phyloP scores from a whole-genome alignment of 2,888 invertebrate genomes.

The Phyllotreta cruciferae region DNA sequence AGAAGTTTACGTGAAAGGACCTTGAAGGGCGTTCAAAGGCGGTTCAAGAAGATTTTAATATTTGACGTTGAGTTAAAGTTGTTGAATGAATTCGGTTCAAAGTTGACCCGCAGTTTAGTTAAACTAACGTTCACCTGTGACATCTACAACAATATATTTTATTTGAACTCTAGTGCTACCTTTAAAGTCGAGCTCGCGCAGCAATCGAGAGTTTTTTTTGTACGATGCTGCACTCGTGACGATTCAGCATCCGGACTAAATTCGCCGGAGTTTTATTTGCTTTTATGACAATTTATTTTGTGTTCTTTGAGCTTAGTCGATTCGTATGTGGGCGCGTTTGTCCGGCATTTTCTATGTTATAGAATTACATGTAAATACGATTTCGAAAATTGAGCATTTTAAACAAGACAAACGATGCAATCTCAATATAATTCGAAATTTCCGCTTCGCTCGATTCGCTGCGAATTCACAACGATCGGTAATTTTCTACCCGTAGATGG shows the following conservation, averaged over 20 bases:
- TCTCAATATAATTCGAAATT: conserved; percentile 10
- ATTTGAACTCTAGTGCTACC: too few relatives aligned
- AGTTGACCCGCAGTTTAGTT: too few relatives aligned
- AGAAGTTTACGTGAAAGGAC: too few relatives aligned
- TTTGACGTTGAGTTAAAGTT: too few relatives aligned
- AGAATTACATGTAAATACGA: conserved; percentile 53
- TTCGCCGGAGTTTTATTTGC: conserved; percentile 45
- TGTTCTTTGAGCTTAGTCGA: conserved; percentile 53
- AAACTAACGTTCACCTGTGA: too few relatives aligned
- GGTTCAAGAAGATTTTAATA: too few relatives aligned
- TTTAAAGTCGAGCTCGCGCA: too few relatives aligned
- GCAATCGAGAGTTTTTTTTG: too few relatives aligned
- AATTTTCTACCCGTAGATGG: too few relatives aligned
- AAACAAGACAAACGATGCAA: conserved; percentile 40
- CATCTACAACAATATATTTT: too few relatives aligned
- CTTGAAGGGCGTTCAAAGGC: too few relatives aligned
- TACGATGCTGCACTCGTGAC: background rate
- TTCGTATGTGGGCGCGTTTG: conserved; percentile 49
- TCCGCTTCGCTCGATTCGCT: conserved; percentile 5
- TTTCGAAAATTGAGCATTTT: conserved; percentile 47
- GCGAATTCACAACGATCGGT: background rate
- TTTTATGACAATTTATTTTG: conserved; percentile 54
- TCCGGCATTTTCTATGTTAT: conserved; percentile 53
- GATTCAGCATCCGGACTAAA: conserved; percentile 14
- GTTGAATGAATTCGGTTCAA: too few relatives aligned